Evolutionary conservation across 2,797 vertebrate genomes (phyloP).

Genomic region (Dendrocincla tyrannina): DNA sequence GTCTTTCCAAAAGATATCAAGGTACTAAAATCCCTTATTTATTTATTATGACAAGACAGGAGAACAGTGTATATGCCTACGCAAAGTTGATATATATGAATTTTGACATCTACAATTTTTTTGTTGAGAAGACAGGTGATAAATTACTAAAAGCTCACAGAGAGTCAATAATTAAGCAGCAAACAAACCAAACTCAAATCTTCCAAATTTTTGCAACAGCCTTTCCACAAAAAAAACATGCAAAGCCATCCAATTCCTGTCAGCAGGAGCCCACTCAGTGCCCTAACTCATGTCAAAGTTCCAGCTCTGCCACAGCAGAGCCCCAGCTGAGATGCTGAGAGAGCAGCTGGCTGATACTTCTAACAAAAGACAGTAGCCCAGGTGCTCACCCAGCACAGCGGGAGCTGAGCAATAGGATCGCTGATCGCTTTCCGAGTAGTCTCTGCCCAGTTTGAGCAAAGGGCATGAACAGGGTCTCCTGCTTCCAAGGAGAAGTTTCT

Average conservation of each 20-base stretch:
- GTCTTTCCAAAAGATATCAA: not conserved
- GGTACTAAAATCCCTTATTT: not conserved
- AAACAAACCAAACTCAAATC: not conserved
- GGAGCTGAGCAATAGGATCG: not conserved
- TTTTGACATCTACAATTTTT: not conserved
- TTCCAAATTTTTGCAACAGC: not conserved
- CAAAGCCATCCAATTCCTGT: not conserved
- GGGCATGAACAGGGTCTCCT: not conserved
- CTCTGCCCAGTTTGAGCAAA: not conserved
- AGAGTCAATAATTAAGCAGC: not conserved
- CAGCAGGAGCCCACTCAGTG: rapidly evolving
- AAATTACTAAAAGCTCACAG: not conserved
- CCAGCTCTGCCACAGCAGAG: not conserved
- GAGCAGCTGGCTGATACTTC: not conserved
- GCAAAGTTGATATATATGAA: not conserved
- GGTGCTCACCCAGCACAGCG: rapidly evolving
- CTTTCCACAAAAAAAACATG: not conserved
- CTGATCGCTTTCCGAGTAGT: not conserved
- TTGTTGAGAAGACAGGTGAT: not conserved
- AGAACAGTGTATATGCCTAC: not conserved
- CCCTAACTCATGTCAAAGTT: not conserved
- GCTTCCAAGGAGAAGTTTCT: not conserved
- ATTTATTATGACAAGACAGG: not conserved
- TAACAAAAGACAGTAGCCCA: not conserved
- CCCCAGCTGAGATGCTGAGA: not conserved